phyloP scores from a whole-genome alignment of 2,888 invertebrate genomes.

The Choristoneura rosaceana region DNA sequence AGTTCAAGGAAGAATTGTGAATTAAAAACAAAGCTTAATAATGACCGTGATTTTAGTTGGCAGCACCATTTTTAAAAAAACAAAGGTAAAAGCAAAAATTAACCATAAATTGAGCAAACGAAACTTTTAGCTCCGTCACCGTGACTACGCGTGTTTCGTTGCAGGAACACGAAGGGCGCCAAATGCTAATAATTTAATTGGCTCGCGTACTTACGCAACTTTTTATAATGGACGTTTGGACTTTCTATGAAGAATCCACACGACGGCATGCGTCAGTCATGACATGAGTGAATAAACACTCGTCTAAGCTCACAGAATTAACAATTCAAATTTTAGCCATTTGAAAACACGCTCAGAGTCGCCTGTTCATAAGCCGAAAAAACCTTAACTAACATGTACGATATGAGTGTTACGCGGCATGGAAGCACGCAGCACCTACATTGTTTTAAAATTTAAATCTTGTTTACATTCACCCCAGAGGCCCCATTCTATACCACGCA shows the following conservation, averaged over 20 bases:
- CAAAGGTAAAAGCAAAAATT: neutral
- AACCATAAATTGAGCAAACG: neutral
- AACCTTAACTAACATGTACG: conserved; percentile 26
- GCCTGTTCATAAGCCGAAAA: conserved; percentile 24
- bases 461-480: conserved; percentile 76
- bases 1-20: neutral
- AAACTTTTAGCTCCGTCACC: neutral
- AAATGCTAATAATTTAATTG: conserved; percentile 14
- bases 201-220: neutral
- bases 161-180: conserved; percentile 4
- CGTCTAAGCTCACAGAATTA: conserved; percentile 17
- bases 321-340: conserved; percentile 30
- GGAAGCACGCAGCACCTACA: conserved; percentile 29
- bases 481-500: conserved; percentile 37
- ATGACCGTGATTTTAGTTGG: neutral
- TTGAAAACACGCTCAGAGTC: conserved; percentile 16
- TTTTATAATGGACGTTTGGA: neutral
- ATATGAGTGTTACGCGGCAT: conserved; percentile 4
- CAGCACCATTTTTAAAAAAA: neutral
- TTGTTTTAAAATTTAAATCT: conserved; percentile 78
- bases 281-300: conserved; percentile 6
- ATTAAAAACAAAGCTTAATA: neutral
- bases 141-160: conserved; percentile 12
- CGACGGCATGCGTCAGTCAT: neutral
- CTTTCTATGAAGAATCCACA: neutral